Evolutionary conservation across 1,140 invertebrate species (phyloP).

Genomic region (Hyphantria cunea): DNA sequence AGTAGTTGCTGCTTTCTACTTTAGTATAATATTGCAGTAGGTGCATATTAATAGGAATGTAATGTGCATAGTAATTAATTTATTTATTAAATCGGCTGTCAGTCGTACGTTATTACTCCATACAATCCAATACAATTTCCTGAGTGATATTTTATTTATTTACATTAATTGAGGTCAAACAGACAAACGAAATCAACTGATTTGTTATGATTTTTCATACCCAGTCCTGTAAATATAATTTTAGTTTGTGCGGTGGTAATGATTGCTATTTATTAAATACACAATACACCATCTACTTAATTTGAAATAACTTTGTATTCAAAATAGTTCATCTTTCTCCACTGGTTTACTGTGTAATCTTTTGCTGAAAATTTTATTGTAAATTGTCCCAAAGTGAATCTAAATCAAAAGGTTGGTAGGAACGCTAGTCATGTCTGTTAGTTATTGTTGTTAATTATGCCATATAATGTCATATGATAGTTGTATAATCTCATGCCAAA

Average conservation of each 20-base stretch:
- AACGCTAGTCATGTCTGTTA: slow-evolving; percentile 32
- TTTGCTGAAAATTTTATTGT: no score
- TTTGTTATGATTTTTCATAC: slow-evolving; percentile 3
- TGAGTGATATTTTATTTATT: slow-evolving; percentile 16
- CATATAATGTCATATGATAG: slow-evolving; percentile 29
- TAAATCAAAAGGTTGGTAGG: not conserved
- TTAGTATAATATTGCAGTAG: not conserved
- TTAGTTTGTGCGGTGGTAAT: slow-evolving; percentile 8
- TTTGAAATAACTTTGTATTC: no score
- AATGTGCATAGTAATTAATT: no score
- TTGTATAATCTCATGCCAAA: slow-evolving; percentile 28
- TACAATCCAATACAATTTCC: slow-evolving; percentile 11
- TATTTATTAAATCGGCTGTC: no score
- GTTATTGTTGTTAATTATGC: slow-evolving; percentile 27
- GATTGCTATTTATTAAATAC: slow-evolving; percentile 2
- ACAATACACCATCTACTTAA: no score
- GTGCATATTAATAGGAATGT: slow-evolving; percentile 3
- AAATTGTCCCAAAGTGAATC: no score
- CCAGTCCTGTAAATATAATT: slow-evolving; percentile 25
- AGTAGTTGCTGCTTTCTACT: not conserved
- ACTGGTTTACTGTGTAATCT: no score
- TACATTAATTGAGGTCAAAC: slow-evolving; percentile 17
- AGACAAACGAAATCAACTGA: slow-evolving; percentile 7
- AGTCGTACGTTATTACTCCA: not conserved
- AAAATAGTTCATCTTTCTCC: no score